Conservation (phyloP, 2,888 invertebrate genomes). For the Drosophila pseudotalamancana region DNA sequence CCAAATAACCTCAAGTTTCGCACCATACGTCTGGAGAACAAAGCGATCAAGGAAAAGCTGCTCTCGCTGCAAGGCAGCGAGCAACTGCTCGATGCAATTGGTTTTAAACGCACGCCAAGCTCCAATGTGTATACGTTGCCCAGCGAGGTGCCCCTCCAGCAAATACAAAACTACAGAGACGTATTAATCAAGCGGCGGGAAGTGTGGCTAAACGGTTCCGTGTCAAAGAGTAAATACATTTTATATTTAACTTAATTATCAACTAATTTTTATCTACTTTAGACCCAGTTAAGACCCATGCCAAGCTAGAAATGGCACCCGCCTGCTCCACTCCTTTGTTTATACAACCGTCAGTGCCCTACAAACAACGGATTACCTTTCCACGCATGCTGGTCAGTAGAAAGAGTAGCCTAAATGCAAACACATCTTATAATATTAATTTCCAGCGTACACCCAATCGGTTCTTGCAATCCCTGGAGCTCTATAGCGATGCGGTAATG, state of each 20-base stretch:
- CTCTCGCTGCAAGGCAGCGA: conserved; percentile 78
- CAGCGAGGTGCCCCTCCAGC: conserved; percentile 74
- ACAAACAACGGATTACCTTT: conserved; percentile 82
- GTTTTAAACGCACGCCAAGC: conserved; percentile 71
- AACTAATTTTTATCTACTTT: neutral
- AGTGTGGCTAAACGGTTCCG: conserved; percentile 64
- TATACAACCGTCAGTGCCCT: conserved; percentile 74
- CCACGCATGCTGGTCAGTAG: conserved; percentile 85
- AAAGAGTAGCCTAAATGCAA: neutral
- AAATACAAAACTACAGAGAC: conserved; percentile 81
- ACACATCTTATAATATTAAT: neutral
- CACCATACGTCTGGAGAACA: conserved; percentile 82
- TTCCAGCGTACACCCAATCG: conserved; percentile 82
- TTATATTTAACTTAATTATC: neutral
- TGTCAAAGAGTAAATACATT: conserved; percentile 39
- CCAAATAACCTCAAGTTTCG: conserved; percentile 83
- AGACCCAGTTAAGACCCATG: conserved; percentile 43
- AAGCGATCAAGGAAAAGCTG: conserved; percentile 82
- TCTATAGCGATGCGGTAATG: conserved; percentile 86
- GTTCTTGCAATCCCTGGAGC: conserved; percentile 84
- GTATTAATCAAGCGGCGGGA: conserved; percentile 71
- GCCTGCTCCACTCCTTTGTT: conserved; percentile 46
- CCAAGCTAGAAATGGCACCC: conserved; percentile 26
- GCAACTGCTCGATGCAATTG: conserved; percentile 80
- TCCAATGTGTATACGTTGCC: conserved; percentile 73